Evolutionary conservation across 2,113 vertebrate species (phyloP), one percentile per base, ranked within the genome.

Genomic region (Hylia prasina): DNA sequence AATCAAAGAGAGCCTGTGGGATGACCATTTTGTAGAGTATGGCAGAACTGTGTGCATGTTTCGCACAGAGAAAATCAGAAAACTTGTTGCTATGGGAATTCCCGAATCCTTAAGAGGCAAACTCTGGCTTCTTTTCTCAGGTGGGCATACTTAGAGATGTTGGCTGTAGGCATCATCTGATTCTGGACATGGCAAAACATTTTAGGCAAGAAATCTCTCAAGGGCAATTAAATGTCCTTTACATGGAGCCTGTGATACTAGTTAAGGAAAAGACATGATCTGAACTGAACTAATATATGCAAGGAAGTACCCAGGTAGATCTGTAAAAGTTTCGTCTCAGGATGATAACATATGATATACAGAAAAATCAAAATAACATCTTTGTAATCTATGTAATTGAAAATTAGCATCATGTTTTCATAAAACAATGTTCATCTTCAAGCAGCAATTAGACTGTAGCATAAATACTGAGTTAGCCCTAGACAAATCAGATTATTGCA

Each of bases 21-120:
- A 98, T 11, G 98, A 99, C 78, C 99, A 99, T 89, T 99, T 99
- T 82, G 72, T 83, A 0, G 99, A 99, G 80, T 99, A 98, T 1
- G 99, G 99, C 44, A 98, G 98, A 12, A 99, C 99, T 0, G 98
- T 99, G 56, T 99, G 99, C 95, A 99, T 99, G 99, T 99, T 99
- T 81, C 99, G 98, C 94, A 99, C 99, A 0, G 99, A 99, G 86
- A 99, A 99, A 94, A 99, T 98, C 94, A 98, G 98, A 51, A 99
- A 98, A 80, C 98, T 99, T 30, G 99, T 99, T 51, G 98, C 99
- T 73, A 99, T 99, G 98, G 99, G 99, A 78, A 98, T 99, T 75
- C 99, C 99, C 0, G 99, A 99, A 89, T 98, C 98, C 3, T 97
- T 99, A 73, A 97, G 99, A 17, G 99, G 99, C 66, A 98, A 98